These are phyloP conservation scores for Daptonema setosum DNA, from an alignment of 2,888 invertebrate species.

Conservation along the genomic window DNA sequence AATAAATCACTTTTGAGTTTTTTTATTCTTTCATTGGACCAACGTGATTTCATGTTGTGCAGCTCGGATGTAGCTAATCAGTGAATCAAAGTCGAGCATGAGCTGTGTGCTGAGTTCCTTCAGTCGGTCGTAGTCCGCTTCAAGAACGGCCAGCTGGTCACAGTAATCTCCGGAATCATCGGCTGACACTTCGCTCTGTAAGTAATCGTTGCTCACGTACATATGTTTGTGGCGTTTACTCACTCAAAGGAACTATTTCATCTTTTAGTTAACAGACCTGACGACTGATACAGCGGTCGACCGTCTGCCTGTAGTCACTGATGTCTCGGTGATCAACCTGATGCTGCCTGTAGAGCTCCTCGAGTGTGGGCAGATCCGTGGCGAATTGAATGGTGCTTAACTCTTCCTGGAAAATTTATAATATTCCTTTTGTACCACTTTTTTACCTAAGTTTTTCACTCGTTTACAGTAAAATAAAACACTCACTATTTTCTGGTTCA, in stretches of 20 bases:
- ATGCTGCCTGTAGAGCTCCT: slow-evolving; percentile 67
- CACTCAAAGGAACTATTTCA: too few relatives aligned
- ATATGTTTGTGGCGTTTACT: too few relatives aligned
- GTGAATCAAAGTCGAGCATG: slow-evolving; percentile 69
- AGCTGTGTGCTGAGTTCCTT: slow-evolving; percentile 51
- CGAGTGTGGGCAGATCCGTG: slow-evolving; percentile 65
- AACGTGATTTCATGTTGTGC: slow-evolving; percentile 65
- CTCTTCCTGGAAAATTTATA: slow-evolving; percentile 53
- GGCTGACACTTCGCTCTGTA: slow-evolving; percentile 35
- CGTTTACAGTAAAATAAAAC: too few relatives aligned
- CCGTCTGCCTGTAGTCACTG: slow-evolving; percentile 75
- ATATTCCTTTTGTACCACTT: too few relatives aligned
- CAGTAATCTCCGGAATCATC: slow-evolving; percentile 76
- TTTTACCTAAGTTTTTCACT: too few relatives aligned
- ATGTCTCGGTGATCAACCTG: slow-evolving; percentile 76
- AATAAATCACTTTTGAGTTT: too few relatives aligned
- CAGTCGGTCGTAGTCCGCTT: slow-evolving; percentile 77
- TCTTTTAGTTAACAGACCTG: slow-evolving; percentile 42
- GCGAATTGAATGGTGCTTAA: slow-evolving; percentile 77
- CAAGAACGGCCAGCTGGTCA: slow-evolving; percentile 68
- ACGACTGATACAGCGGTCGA: slow-evolving; percentile 63
- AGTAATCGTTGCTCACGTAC: neutral
- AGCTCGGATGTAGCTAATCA: slow-evolving; percentile 57
- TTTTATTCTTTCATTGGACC: too few relatives aligned
- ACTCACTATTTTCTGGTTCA: slow-evolving; percentile 54